These are phyloP conservation scores for Ophion ventricosus DNA, from an alignment of 2,888 invertebrate species.

Conservation along the genomic window DNA sequence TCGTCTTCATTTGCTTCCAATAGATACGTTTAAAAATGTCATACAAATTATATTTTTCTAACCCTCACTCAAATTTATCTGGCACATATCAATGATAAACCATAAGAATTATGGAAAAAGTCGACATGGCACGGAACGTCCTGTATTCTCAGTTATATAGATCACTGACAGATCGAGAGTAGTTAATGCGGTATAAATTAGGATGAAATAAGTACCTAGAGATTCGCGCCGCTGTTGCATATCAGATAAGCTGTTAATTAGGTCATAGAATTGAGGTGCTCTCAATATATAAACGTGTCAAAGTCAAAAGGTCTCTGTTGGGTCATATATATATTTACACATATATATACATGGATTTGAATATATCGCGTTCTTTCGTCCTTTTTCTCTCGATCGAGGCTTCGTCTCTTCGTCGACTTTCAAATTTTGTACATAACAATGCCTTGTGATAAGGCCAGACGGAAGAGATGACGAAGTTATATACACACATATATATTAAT, in stretches of 20 bases:
- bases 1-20: not conserved
- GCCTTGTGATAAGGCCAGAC: conserved; percentile 53
- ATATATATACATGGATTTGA: not conserved
- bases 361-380: not conserved
- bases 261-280: conserved; percentile 52
- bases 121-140: not conserved
- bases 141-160: conserved; percentile 3
- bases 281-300: conserved; percentile 40
- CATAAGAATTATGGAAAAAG: not conserved
- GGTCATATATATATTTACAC: conserved; percentile 14
- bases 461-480: conserved; percentile 37
- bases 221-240: conserved; percentile 21
- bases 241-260: conserved; percentile 53
- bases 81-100: not conserved
- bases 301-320: conserved; percentile 34
- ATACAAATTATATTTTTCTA: not conserved
- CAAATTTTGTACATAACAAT: conserved; percentile 59
- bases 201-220: conserved; percentile 16
- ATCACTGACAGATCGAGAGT: conserved; percentile 1
- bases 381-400: conserved; percentile 25
- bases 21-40: not conserved
- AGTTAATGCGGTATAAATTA: conserved; percentile 31
- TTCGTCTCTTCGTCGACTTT: conserved; percentile 33
- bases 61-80: not conserved
- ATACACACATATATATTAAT: conserved; percentile 46